Evolutionary conservation across 2,113 vertebrate species (phyloP).

Genomic region (Mystacornis crossleyi): DNA sequence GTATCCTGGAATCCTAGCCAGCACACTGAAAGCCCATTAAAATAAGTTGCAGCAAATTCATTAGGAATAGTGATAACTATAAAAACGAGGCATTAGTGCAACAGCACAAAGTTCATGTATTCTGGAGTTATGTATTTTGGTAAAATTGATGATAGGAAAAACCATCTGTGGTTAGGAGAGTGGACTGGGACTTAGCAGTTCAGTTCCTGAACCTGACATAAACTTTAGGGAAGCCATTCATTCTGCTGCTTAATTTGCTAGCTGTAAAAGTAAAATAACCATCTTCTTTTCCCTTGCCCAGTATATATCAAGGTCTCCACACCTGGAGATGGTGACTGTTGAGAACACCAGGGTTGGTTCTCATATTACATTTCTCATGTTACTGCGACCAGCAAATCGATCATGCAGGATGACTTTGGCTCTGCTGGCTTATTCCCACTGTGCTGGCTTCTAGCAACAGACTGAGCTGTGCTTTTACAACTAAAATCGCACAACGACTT

Average conservation of each 20-base stretch:
- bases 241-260: not conserved
- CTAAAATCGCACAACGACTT: not conserved
- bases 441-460: not conserved
- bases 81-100: conserved; percentile 33
- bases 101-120: not conserved
- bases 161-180: conserved; percentile 15
- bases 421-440: not conserved
- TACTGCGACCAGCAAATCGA: not conserved
- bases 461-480: not conserved
- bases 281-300: not conserved
- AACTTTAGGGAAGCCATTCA: not conserved
- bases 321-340: not conserved
- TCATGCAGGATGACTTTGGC: not conserved
- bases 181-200: not conserved
- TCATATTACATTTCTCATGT: not conserved
- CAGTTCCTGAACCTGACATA: conserved; percentile 19
- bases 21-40: not conserved
- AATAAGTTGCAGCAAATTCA: conserved; percentile 23
- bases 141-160: conserved; percentile 41
- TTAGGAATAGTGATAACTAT: conserved; percentile 17
- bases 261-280: not conserved
- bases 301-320: not conserved
- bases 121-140: conserved; percentile 3
- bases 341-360: not conserved
- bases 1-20: not conserved